A percentile compares a stretch with the other conserved stretches of the same genome.
Conservation (phyloP, 2,113 vertebrate species). For the Chitala chitala region DNA sequence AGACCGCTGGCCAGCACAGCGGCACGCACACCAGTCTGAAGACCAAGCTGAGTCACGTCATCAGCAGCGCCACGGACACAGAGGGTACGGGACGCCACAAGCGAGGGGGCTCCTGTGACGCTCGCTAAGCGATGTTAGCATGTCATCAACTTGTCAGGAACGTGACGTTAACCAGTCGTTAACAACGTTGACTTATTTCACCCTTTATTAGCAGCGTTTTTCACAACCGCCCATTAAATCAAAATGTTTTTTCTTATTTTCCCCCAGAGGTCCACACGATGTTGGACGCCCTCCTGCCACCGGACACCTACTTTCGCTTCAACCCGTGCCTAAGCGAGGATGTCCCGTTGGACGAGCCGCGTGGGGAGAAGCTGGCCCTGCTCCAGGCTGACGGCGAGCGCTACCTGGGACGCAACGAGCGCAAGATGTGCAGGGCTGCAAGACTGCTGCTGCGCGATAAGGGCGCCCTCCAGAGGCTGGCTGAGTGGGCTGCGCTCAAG, state of each 20-base stretch:
- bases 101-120: neutral
- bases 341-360: conserved; percentile 82
- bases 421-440: conserved; percentile 79
- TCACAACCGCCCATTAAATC: neutral
- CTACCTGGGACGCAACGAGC: conserved; percentile 87
- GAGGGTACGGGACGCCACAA: no score
- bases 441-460: conserved; percentile 76
- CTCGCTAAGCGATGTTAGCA: no score
- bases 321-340: conserved; percentile 90
- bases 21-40: conserved; percentile 82
- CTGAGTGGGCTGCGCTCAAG: conserved; percentile 77
- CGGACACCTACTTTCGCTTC: conserved; percentile 88
- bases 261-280: conserved; percentile 87
- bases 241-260: neutral
- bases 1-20: conserved; percentile 63
- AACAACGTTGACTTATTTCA: no score
- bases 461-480: conserved; percentile 68
- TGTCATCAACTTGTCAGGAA: no score
- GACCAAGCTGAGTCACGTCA: conserved; percentile 85
- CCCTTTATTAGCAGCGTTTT: no score
- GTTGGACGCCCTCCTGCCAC: conserved; percentile 81
- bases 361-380: conserved; percentile 78
- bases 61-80: conserved; percentile 94
- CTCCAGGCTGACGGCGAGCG: conserved; percentile 74
- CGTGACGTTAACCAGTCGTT: no score